Evolutionary conservation across 2,113 vertebrate species (phyloP).

Genomic region (Callorhinus ursinus): DNA sequence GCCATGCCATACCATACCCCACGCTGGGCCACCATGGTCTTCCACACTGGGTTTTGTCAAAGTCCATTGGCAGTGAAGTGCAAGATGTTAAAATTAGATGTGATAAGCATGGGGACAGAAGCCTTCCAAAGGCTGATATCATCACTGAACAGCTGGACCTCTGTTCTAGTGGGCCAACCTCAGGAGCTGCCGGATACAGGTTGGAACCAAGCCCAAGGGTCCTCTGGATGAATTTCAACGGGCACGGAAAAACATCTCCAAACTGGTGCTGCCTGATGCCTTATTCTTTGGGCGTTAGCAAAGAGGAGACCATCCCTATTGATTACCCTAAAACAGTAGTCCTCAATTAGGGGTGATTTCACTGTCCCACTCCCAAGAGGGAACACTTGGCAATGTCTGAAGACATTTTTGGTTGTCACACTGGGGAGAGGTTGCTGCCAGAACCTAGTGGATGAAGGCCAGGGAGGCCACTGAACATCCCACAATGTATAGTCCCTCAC

Average conservation of each 20-base stretch:
- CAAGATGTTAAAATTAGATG: slow-evolving; percentile 77
- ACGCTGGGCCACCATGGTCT: background rate
- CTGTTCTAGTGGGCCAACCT: slow-evolving; percentile 75
- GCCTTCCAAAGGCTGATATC: slow-evolving; percentile 78
- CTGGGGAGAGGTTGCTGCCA: background rate
- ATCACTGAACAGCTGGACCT: slow-evolving; percentile 80
- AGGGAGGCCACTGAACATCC: background rate
- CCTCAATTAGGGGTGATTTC: background rate
- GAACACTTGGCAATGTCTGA: background rate
- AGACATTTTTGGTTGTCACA: background rate
- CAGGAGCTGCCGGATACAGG: slow-evolving; percentile 73
- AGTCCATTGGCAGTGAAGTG: slow-evolving; percentile 65
- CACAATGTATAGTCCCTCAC: background rate
- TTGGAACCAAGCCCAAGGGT: slow-evolving; percentile 73
- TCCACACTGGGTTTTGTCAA: slow-evolving; percentile 39
- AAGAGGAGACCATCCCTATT: background rate
- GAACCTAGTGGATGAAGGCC: background rate
- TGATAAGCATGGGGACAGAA: slow-evolving; percentile 60
- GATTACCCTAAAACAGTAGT: background rate
- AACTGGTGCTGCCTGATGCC: background rate
- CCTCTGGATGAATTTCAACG: slow-evolving; percentile 17
- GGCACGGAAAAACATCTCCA: background rate
- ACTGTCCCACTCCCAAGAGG: background rate
- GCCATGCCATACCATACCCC: background rate
- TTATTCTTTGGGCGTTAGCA: slow-evolving; percentile 35